phyloP scores from a whole-genome alignment of 1,140 invertebrate species.

The Drosophila chauvacae region DNA sequence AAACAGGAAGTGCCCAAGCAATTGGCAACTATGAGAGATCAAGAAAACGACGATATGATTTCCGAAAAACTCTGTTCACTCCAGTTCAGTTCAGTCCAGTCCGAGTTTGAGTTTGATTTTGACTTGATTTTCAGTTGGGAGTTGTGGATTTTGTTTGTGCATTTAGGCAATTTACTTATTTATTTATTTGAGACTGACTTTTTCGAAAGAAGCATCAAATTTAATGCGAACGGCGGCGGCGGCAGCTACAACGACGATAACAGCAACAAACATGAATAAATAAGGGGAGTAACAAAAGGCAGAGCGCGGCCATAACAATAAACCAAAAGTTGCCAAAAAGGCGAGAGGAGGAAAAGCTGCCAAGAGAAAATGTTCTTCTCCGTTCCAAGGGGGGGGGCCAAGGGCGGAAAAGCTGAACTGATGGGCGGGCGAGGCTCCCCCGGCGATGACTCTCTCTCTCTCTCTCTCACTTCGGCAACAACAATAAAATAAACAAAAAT shows the following conservation, averaged over 20 bases:
- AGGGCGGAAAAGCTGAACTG: background rate
- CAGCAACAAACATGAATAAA: constrained; percentile 62
- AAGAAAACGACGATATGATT: constrained; percentile 1
- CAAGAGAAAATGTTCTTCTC: constrained; percentile 43
- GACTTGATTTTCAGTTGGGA: constrained; percentile 6
- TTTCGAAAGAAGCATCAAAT: constrained; percentile 70
- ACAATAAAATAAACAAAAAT: constrained; percentile 55
- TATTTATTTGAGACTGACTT: constrained; percentile 60
- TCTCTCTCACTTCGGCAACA: constrained; percentile 2
- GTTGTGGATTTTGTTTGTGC: constrained; percentile 34
- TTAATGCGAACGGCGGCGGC: constrained; percentile 53
- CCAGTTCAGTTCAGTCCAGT: background rate
- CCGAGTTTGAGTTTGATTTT: background rate
- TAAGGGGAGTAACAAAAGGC: constrained; percentile 51
- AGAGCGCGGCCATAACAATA: constrained; percentile 54
- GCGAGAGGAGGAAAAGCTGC: constrained; percentile 16
- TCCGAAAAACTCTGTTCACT: background rate
- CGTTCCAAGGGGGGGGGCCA: too few relatives aligned
- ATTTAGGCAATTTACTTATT: constrained; percentile 65
- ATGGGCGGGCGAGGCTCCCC: constrained; percentile 9
- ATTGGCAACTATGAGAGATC: constrained; percentile 23
- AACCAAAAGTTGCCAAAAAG: constrained; percentile 66
- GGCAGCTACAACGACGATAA: constrained; percentile 32
- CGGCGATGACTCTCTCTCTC: constrained; percentile 26
- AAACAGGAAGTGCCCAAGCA: constrained; percentile 39